These are phyloP conservation scores for Drosophila ananassae DNA, from an alignment of 1,140 invertebrate genomes.

Conservation along the genomic window DNA sequence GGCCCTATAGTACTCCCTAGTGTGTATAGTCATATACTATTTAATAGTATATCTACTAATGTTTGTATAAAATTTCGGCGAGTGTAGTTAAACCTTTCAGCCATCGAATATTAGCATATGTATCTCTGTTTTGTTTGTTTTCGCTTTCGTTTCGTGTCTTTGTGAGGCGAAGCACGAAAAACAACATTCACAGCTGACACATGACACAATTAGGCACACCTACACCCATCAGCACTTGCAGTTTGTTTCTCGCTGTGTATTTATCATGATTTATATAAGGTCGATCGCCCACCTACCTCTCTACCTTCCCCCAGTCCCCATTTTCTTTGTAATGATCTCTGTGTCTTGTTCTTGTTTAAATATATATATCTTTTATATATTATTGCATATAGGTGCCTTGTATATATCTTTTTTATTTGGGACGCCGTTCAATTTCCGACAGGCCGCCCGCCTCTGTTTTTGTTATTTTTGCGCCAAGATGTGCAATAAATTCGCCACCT, in stretches of 20 bases:
- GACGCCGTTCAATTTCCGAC: constrained; percentile 20
- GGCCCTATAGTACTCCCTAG: too few species aligned
- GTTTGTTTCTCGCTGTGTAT: not conserved
- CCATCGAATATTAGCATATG: not conserved
- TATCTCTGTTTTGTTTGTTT: constrained; percentile 9
- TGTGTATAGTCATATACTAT: too few species aligned
- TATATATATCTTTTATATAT: not conserved
- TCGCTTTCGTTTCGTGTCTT: constrained; percentile 29
- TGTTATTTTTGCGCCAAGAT: constrained; percentile 1
- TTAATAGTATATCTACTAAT: too few species aligned
- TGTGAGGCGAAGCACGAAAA: constrained; percentile 10
- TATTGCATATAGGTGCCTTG: not conserved
- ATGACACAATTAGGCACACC: constrained; percentile 34
- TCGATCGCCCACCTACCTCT: constrained; percentile 21
- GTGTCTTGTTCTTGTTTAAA: constrained; percentile 7
- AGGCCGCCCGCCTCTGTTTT: constrained; percentile 9
- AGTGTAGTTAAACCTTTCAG: not conserved
- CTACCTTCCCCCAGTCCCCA: not conserved
- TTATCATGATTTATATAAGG: constrained; percentile 34
- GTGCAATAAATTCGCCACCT: constrained; percentile 17
- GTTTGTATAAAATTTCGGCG: not conserved
- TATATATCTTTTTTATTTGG: constrained; percentile 15
- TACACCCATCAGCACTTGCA: constrained; percentile 1
- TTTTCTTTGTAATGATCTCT: constrained; percentile 16
- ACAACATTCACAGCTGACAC: constrained; percentile 21